These are phyloP conservation scores for Drosophila aldrichi DNA, from an alignment of 2,888 invertebrate species.

Conservation along the genomic window DNA sequence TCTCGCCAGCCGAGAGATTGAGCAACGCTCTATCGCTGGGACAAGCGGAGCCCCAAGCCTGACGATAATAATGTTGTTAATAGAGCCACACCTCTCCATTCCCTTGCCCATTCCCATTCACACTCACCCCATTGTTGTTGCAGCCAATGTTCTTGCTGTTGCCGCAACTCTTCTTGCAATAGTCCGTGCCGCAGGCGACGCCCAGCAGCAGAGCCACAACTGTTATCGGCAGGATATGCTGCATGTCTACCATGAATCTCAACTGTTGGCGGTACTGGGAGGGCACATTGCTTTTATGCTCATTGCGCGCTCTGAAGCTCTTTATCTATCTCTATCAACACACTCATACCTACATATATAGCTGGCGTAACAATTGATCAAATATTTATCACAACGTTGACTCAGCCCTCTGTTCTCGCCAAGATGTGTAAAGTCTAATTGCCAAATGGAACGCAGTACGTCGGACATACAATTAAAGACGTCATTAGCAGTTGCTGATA, in stretches of 20 bases:
- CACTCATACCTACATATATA: neutral
- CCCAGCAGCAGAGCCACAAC: slow-evolving; percentile 36
- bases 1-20: slow-evolving; percentile 24
- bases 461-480: neutral
- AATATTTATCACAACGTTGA: slow-evolving; percentile 62
- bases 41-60: slow-evolving; percentile 57
- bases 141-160: slow-evolving; percentile 59
- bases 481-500: slow-evolving; percentile 1
- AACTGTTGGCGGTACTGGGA: slow-evolving; percentile 29
- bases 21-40: slow-evolving; percentile 45
- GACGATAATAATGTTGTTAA: no score
- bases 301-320: neutral
- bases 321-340: slow-evolving; percentile 36
- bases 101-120: neutral
- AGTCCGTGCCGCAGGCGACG: slow-evolving; percentile 48
- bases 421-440: neutral
- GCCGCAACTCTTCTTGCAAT: slow-evolving; percentile 52
- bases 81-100: neutral
- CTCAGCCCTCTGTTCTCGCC: slow-evolving; percentile 13
- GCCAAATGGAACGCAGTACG: neutral
- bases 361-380: slow-evolving; percentile 58
- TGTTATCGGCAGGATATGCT: slow-evolving; percentile 29
- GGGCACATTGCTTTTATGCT: slow-evolving; percentile 49
- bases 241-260: slow-evolving; percentile 43
- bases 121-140: slow-evolving; percentile 62